These are phyloP conservation scores for Paralichthys olivaceus DNA, from an alignment of 2,113 vertebrate genomes.

Conservation along the genomic window DNA sequence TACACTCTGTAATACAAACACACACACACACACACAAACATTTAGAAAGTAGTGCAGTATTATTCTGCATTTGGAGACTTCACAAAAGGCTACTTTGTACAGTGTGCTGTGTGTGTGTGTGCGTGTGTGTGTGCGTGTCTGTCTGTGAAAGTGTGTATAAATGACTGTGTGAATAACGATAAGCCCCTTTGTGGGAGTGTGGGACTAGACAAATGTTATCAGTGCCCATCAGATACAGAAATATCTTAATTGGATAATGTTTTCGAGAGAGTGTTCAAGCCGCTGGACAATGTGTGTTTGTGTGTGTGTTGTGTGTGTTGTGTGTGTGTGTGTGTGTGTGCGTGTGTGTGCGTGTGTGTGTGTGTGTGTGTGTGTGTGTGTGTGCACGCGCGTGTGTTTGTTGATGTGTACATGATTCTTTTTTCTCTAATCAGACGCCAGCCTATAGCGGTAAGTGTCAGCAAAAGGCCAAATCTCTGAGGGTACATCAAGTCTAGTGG, in stretches of 20 bases:
- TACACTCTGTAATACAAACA: conserved; percentile 7
- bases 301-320: neutral
- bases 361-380: neutral
- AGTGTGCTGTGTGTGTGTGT: conserved; percentile 1
- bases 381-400: conserved; percentile 5
- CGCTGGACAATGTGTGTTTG: neutral
- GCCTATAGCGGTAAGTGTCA: conserved; percentile 54
- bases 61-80: conserved; percentile 40
- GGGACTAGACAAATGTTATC: conserved; percentile 52
- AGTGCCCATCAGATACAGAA: conserved; percentile 47
- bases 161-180: conserved; percentile 5
- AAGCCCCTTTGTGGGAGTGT: conserved; percentile 38
- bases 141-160: neutral
- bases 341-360: conserved; percentile 2
- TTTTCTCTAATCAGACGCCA: conserved; percentile 53
- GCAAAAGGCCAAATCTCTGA: conserved; percentile 41
- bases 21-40: neutral
- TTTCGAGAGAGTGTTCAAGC: conserved; percentile 26
- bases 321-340: conserved; percentile 3
- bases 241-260: conserved; percentile 59
- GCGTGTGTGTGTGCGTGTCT: neutral
- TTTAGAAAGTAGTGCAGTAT: conserved; percentile 49
- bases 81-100: conserved; percentile 55
- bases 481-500: conserved; percentile 22
- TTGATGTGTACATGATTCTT: conserved; percentile 16